phyloP scores from a whole-genome alignment of 1,140 invertebrate species.

The Meloidogyne chitwoodi region DNA sequence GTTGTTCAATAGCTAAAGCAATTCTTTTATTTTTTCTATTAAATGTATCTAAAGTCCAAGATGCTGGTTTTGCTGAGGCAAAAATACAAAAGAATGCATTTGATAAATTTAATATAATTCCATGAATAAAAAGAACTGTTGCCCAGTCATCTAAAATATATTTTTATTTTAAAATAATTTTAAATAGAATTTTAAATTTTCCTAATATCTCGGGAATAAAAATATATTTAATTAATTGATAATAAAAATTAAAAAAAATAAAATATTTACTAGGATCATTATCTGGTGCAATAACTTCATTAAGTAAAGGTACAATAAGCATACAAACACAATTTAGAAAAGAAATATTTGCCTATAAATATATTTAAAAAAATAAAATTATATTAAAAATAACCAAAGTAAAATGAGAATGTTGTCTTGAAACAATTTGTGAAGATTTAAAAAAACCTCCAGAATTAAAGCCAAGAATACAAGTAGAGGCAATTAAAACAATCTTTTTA shows the following conservation, averaged over 20 bases:
- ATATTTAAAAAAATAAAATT: background rate
- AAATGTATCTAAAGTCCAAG: constrained; percentile 50
- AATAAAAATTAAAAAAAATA: no score
- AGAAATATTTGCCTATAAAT: constrained; percentile 52
- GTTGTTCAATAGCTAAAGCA: background rate
- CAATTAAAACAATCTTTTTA: constrained; percentile 33
- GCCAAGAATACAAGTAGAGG: constrained; percentile 46
- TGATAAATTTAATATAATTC: constrained; percentile 42
- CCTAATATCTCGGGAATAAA: no score
- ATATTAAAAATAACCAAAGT: background rate
- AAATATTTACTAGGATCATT: constrained; percentile 40
- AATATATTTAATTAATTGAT: no score
- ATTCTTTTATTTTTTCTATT: constrained; percentile 4
- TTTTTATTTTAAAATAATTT: background rate
- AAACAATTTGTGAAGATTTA: constrained; percentile 49
- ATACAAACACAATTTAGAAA: constrained; percentile 58
- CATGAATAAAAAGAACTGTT: constrained; percentile 54
- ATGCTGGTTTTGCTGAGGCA: constrained; percentile 51
- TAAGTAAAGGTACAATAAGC: constrained; percentile 49
- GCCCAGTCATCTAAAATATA: constrained; percentile 45
- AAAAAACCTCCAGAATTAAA: constrained; percentile 52
- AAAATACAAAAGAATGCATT: constrained; percentile 55
- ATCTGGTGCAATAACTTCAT: constrained; percentile 53
- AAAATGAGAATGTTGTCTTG: constrained; percentile 43
- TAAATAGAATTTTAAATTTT: no score